Evolutionary conservation across 2,113 vertebrate genomes (phyloP).

Genomic region (Rhegmatorhina hoffmannsi): DNA sequence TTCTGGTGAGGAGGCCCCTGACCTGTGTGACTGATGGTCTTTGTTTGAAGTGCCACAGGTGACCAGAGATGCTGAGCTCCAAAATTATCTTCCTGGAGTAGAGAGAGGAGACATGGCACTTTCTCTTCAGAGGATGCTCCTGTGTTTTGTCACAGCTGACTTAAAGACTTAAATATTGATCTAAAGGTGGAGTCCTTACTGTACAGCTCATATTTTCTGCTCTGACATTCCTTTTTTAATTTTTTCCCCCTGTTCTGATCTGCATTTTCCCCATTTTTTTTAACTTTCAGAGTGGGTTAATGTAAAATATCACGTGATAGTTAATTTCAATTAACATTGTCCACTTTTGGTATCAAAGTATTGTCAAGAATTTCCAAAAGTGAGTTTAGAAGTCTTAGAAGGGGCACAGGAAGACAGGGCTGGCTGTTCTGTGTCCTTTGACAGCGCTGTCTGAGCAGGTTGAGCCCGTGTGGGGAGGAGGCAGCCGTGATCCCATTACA

Average conservation of each 20-base stretch:
- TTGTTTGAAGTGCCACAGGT: not conserved
- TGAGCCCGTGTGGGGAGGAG: constrained; percentile 34
- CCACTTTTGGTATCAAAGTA: not conserved
- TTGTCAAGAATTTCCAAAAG: not conserved
- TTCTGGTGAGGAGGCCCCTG: not conserved
- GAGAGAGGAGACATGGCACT: not conserved
- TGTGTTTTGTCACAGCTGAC: not conserved
- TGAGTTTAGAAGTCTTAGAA: not conserved
- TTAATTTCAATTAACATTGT: not conserved
- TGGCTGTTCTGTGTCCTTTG: constrained; percentile 40
- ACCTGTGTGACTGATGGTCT: not conserved
- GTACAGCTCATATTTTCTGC: not conserved
- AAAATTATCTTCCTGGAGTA: not conserved
- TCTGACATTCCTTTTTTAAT: not conserved
- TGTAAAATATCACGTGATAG: not conserved
- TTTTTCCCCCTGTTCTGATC: rapidly evolving
- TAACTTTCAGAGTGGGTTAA: not conserved
- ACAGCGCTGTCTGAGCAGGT: constrained; percentile 48
- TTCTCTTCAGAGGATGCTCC: not conserved
- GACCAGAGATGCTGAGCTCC: not conserved
- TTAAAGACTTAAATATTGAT: not conserved
- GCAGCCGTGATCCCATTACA: constrained; percentile 55
- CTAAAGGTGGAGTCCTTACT: not conserved
- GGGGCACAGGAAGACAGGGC: not conserved
- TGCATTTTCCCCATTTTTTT: not conserved